phyloP scores from a whole-genome alignment of 2,888 invertebrate genomes.

The Drosophila borborema region DNA sequence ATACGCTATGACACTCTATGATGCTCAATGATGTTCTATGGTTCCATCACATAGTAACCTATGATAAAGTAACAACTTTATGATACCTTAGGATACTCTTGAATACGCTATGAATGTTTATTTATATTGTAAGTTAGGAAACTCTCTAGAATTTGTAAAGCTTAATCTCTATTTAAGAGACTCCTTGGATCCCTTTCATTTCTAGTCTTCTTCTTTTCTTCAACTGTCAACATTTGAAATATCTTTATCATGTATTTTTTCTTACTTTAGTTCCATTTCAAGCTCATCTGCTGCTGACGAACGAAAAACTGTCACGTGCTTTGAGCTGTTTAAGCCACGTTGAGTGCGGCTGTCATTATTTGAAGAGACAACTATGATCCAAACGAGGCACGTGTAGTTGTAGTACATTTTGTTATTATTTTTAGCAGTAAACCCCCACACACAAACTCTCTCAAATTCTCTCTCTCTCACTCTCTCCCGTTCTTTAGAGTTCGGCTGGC shows the following conservation, averaged over 20 bases:
- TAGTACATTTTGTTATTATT: slow-evolving; percentile 38
- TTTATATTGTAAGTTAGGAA: too few species aligned
- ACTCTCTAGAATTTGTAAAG: neutral
- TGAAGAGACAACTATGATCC: slow-evolving; percentile 15
- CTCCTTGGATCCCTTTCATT: too few species aligned
- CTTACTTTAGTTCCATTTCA: neutral
- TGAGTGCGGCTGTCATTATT: slow-evolving; percentile 15
- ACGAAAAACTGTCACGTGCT: slow-evolving; percentile 4
- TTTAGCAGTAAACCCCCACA: slow-evolving; percentile 16
- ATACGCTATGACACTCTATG: neutral
- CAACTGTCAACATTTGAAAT: neutral
- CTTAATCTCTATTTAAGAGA: too few species aligned
- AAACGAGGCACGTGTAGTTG: slow-evolving; percentile 24
- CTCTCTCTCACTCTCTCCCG: slow-evolving; percentile 10
- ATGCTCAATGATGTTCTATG: neutral
- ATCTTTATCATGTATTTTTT: neutral
- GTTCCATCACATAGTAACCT: too few species aligned
- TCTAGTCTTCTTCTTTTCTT: neutral
- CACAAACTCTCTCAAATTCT: neutral
- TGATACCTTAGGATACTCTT: neutral
- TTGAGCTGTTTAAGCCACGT: slow-evolving; percentile 9
- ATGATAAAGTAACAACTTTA: neutral
- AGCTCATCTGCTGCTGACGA: neutral
- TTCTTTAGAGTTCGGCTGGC: slow-evolving; percentile 35
- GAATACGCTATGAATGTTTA: neutral